Evolutionary conservation across 2,797 vertebrate species (phyloP).

Genomic region (Centroberyx gerrardi): DNA sequence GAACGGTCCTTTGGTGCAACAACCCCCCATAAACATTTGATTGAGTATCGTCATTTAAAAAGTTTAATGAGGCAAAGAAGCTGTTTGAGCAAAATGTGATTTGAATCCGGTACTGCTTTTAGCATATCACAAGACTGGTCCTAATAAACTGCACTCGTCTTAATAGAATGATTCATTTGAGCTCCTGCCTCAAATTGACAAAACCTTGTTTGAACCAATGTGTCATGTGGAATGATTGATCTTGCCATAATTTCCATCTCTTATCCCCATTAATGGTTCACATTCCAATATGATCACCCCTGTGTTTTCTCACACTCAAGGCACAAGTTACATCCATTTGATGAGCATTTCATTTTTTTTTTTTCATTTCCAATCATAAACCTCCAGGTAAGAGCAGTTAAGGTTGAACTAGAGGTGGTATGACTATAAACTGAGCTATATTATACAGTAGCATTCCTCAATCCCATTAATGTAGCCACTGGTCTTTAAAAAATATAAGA

Average conservation of each 20-base stretch:
- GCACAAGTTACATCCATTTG: neutral
- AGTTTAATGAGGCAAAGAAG: too few relatives aligned
- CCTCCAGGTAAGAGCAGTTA: neutral
- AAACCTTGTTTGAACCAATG: neutral
- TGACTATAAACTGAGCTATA: slow-evolving; percentile 18
- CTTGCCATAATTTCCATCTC: neutral
- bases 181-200: slow-evolving; percentile 6
- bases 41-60: too few relatives aligned
- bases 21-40: neutral
- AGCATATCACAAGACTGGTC: slow-evolving; percentile 16
- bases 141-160: too few relatives aligned
- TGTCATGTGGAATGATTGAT: neutral
- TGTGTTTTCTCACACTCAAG: neutral
- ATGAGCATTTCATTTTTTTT: too few relatives aligned
- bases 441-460: neutral
- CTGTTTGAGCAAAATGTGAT: neutral
- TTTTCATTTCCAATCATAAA: neutral
- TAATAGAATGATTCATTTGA: too few relatives aligned
- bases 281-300: too few relatives aligned
- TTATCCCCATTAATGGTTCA: neutral
- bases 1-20: slow-evolving; percentile 6
- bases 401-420: neutral
- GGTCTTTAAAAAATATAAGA: neutral
- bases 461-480: neutral
- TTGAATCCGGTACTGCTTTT: slow-evolving; percentile 21